Percentiles rank a stretch among this genome's conserved stretches.
These are phyloP conservation scores for Pachliopta kotzebuea DNA, from an alignment of 2,888 invertebrate genomes.

Conservation along the genomic window DNA sequence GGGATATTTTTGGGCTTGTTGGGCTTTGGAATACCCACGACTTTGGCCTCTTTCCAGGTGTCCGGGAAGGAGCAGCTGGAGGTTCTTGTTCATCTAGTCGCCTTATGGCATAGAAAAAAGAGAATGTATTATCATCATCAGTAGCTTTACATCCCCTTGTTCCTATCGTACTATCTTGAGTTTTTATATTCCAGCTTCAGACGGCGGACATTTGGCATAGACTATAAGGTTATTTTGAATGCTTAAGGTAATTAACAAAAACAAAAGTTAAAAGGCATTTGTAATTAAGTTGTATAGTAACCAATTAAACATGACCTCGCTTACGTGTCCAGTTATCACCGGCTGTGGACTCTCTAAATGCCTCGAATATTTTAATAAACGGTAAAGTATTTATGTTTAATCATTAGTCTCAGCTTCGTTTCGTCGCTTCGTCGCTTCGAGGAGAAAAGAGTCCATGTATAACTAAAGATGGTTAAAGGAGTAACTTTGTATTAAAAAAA, in stretches of 20 bases:
- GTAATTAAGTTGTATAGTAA: slow-evolving; percentile 22
- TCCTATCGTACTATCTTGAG: no score
- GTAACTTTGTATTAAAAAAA: slow-evolving; percentile 45
- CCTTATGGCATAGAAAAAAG: no score
- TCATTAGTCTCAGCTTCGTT: slow-evolving; percentile 50
- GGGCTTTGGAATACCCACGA: no score
- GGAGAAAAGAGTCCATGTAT: slow-evolving; percentile 47
- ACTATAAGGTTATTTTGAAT: neutral
- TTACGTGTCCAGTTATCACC: slow-evolving; percentile 21
- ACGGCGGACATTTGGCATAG: no score
- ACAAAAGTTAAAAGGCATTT: neutral
- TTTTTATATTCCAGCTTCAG: no score
- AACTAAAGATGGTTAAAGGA: slow-evolving; percentile 45
- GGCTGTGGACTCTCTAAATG: slow-evolving; percentile 41
- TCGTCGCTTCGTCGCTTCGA: no score
- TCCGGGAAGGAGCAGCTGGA: no score
- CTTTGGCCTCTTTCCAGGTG: no score
- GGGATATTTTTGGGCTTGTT: no score
- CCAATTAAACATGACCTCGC: slow-evolving; percentile 22
- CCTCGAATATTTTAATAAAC: slow-evolving; percentile 52
- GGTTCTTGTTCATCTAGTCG: no score
- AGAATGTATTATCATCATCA: no score
- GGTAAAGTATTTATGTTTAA: slow-evolving; percentile 53
- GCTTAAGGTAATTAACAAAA: neutral
- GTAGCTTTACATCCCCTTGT: no score